Conservation (phyloP, 2,888 invertebrate genomes). For the Parelbella ahira region DNA sequence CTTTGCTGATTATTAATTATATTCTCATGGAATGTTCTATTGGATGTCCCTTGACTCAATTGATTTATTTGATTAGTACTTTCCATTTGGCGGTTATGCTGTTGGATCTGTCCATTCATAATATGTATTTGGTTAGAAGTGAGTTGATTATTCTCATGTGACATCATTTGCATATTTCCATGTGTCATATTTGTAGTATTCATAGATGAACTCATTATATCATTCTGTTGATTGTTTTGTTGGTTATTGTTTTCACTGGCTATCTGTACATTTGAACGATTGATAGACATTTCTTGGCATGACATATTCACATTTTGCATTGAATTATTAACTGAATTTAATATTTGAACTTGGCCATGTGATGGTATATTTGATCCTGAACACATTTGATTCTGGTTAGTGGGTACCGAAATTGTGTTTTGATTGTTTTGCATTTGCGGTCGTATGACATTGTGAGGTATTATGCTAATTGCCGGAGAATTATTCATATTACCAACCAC, state of each 20-base stretch:
- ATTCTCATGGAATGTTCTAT: conserved; percentile 65
- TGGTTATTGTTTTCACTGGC: conserved; percentile 55
- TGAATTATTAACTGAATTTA: conserved; percentile 64
- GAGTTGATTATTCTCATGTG: conserved; percentile 58
- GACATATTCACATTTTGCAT: conserved; percentile 67
- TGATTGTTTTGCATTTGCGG: conserved; percentile 60
- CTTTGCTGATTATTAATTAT: conserved; percentile 53
- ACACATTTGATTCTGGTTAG: conserved; percentile 69
- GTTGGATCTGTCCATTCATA: conserved; percentile 74
- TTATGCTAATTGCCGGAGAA: conserved; percentile 65
- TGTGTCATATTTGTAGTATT: conserved; percentile 58
- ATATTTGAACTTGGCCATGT: conserved; percentile 63
- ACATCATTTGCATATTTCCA: conserved; percentile 65
- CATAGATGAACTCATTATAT: conserved; percentile 49
- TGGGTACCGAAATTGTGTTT: conserved; percentile 54
- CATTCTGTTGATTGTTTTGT: conserved; percentile 56
- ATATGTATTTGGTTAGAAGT: conserved; percentile 71
- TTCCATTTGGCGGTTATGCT: conserved; percentile 56
- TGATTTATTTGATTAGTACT: conserved; percentile 61
- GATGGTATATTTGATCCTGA: conserved; percentile 55
- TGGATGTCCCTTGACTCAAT: conserved; percentile 50
- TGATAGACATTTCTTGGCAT: conserved; percentile 64
- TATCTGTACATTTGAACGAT: conserved; percentile 54
- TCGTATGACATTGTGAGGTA: conserved; percentile 66
- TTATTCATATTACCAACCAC: conserved; percentile 58